These are phyloP conservation scores for Temnothorax nylanderi DNA, from an alignment of 1,140 invertebrate genomes.

Conservation along the genomic window DNA sequence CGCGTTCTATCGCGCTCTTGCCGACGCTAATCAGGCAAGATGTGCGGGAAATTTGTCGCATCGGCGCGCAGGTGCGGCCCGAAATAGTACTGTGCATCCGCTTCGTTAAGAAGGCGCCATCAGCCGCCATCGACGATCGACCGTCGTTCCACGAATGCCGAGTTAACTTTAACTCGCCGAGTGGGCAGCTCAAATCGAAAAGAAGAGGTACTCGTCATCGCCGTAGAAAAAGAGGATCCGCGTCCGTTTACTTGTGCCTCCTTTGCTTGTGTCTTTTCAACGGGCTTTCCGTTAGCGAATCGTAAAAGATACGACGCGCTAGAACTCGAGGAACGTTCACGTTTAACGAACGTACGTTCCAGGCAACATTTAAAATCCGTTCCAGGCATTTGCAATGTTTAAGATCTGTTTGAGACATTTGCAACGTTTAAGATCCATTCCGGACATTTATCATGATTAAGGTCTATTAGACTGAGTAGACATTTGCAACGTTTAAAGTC, in stretches of 20 bases:
- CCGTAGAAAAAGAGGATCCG: not conserved
- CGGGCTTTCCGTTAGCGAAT: not conserved
- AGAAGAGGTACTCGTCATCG: constrained; percentile 1
- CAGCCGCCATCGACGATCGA: constrained; percentile 57
- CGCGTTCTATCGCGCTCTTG: constrained; percentile 47
- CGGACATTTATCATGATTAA: not conserved
- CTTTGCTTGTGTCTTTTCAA: not conserved
- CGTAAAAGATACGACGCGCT: constrained; percentile 5
- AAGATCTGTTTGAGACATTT: not conserved
- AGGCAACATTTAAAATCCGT: not conserved
- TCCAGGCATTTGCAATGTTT: not conserved
- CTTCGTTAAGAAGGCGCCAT: constrained; percentile 59
- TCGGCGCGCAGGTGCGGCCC: constrained; percentile 54
- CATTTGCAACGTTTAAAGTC: not conserved
- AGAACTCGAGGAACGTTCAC: not conserved
- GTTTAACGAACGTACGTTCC: not conserved
- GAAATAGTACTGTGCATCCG: constrained; percentile 60
- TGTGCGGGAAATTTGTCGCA: constrained; percentile 62
- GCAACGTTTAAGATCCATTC: not conserved
- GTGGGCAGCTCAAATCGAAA: constrained; percentile 49
- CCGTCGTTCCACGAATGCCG: constrained; percentile 52
- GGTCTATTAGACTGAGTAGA: too few relatives aligned
- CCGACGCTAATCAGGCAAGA: constrained; percentile 59
- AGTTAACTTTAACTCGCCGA: constrained; percentile 58
- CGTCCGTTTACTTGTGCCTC: not conserved